Evolutionary conservation across 2,113 vertebrate genomes (phyloP), one percentile per base, ranked within the genome.

Genomic region (Sphaerodactylus townsendi): DNA sequence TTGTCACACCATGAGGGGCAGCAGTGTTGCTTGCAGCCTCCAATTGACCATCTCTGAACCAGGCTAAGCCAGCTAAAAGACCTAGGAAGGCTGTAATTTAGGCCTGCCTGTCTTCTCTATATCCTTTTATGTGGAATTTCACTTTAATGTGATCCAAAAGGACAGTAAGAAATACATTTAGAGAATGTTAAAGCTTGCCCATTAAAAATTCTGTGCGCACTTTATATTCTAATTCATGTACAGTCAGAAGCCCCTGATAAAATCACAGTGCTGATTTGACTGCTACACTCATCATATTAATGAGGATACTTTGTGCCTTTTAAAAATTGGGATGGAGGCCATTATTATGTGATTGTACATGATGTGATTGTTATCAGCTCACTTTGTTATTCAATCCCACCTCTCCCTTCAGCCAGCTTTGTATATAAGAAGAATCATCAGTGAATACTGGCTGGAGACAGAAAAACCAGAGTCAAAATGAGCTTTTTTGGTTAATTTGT

Each of bases 241-340:
- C 95, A 96, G 96, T 96, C 96, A 97, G 95, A 96, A 96, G 95
- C 94, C 68, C 92, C 95, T 95, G 96, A 96, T 97, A 97, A 96
- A 97, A 97, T 97, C 96, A 94, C 94, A 91, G 95, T 85, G 92
- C 95, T 97, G 96, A 97, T 97, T 97, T 96, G 95, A 96, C 96
- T 96, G 95, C 95, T 94, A 93, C 94, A 96, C 96, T 97, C 96
- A 96, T 91, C 93, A 95, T 96, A 97, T 97, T 97, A 96, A 97
- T 97, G 96, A 97, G 95, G 95, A 96, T 96, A 97, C 94, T 97
- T 97, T 96, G 96, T 96, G 95, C 95, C 95, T 96, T 96, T 96
- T 96, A 95, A 95, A 97, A 96, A 96, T 95, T 96, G 95, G 96
- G 95, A 95, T 96, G 94, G 94, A 93, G 93, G 94, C 96, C 94